A percentile compares a stretch with the other conserved stretches of the same genome.
Conservation (phyloP, 1,140 invertebrate genomes). For the Fopius arisanus region DNA sequence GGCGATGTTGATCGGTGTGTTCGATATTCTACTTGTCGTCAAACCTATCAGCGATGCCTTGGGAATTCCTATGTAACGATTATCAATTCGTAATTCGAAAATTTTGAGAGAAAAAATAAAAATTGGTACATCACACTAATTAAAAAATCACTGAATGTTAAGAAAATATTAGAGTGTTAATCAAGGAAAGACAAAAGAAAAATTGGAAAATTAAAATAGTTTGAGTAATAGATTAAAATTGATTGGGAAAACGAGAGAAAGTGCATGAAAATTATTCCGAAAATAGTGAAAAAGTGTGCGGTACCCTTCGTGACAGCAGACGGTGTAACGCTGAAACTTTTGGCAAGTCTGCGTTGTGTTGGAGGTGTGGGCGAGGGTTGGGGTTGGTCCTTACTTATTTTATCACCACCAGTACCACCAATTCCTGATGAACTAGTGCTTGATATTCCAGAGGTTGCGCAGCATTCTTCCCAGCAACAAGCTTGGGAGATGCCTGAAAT, state of each 20-base stretch:
- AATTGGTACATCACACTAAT: too few relatives aligned
- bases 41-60: conserved; percentile 81
- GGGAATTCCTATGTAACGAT: conserved; percentile 71
- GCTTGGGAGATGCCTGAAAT: conserved; percentile 64
- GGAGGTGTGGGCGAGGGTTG: conserved; percentile 78
- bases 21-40: conserved; percentile 73
- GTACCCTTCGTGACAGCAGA: conserved; percentile 71
- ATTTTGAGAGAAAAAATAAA: not conserved
- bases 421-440: conserved; percentile 24
- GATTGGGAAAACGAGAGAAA: not conserved
- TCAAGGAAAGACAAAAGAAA: too few relatives aligned
- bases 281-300: conserved; percentile 21
- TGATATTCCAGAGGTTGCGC: conserved; percentile 49
- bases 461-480: conserved; percentile 64
- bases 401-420: conserved; percentile 49
- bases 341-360: conserved; percentile 82
- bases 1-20: conserved; percentile 73
- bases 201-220: too few relatives aligned
- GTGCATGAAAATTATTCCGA: conserved; percentile 6
- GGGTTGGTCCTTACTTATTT: conserved; percentile 49
- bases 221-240: too few relatives aligned
- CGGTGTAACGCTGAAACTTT: conserved; percentile 86
- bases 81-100: not conserved
- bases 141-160: too few relatives aligned
- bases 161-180: too few relatives aligned